These are phyloP conservation scores for Hypselothyrea guttata DNA, from an alignment of 2,888 invertebrate genomes.

Conservation along the genomic window DNA sequence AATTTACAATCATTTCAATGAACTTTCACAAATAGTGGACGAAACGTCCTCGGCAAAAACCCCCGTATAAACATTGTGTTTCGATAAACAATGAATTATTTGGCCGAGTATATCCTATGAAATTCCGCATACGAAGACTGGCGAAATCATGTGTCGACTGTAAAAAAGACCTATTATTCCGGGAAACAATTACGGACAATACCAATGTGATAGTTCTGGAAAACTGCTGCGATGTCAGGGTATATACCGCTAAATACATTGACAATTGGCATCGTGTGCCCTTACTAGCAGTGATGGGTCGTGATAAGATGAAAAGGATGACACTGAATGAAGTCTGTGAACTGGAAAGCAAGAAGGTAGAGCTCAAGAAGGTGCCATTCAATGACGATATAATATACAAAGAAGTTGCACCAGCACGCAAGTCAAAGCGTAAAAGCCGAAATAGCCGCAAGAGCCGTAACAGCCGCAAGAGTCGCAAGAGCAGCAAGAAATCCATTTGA, in stretches of 20 bases:
- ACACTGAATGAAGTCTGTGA: slow-evolving; percentile 30
- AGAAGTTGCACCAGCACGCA: background rate
- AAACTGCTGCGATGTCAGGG: slow-evolving; percentile 58
- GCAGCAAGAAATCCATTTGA: too few species aligned
- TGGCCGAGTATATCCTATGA: slow-evolving; percentile 55
- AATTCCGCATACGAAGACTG: slow-evolving; percentile 47
- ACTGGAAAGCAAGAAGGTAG: slow-evolving; percentile 31
- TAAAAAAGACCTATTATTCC: slow-evolving; percentile 26
- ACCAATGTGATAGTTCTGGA: slow-evolving; percentile 43
- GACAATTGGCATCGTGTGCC: slow-evolving; percentile 63
- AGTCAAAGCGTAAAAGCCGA: slow-evolving; percentile 1
- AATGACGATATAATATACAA: too few species aligned
- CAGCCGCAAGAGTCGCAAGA: too few species aligned
- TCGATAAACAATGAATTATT: slow-evolving; percentile 44
- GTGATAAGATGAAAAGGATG: slow-evolving; percentile 21
- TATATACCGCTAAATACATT: slow-evolving; percentile 38
- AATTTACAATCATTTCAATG: background rate
- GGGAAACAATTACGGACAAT: slow-evolving; percentile 50
- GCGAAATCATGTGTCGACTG: slow-evolving; percentile 45
- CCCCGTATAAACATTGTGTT: slow-evolving; percentile 42
- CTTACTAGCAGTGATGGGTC: slow-evolving; percentile 39
- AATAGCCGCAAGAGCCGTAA: too few species aligned
- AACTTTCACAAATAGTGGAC: slow-evolving; percentile 28
- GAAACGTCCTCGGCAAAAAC: slow-evolving; percentile 50
- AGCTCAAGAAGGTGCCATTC: too few species aligned